Conservation (phyloP, 2,113 vertebrate species). For the Pachypanchax playfairii region DNA sequence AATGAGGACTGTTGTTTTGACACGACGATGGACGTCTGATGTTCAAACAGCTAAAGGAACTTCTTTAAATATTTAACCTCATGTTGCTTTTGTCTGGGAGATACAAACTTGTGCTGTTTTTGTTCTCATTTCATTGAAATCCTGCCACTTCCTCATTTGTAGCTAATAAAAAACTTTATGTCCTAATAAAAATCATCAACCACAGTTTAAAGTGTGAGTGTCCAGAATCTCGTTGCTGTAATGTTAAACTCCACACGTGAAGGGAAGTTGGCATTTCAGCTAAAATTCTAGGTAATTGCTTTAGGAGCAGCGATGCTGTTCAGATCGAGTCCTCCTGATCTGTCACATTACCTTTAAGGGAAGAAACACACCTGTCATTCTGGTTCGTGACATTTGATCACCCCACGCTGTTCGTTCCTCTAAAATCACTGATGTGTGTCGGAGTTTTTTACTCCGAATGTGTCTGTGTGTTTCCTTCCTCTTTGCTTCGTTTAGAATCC, state of each 20-base stretch:
- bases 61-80: no score
- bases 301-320: background rate
- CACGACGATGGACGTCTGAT: no score
- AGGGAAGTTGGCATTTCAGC: conserved; percentile 49
- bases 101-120: background rate
- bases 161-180: background rate
- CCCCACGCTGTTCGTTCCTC: conserved; percentile 35
- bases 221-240: background rate
- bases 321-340: background rate
- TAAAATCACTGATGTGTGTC: background rate
- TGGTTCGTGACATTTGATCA: conserved; percentile 46
- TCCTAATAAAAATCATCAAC: background rate
- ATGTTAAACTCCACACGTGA: background rate
- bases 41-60: no score
- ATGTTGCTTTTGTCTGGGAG: no score
- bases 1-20: no score
- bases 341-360: conserved; percentile 1
- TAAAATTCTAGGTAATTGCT: background rate
- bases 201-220: background rate
- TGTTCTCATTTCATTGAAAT: background rate
- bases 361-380: conserved; percentile 23
- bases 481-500: conserved; percentile 17
- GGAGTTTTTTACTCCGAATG: conserved; percentile 3
- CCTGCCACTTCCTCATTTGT: no score
- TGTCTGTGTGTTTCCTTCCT: conserved; percentile 49